phyloP scores from a whole-genome alignment of 2,888 invertebrate genomes.

The Melangyna quadrimaculata region DNA sequence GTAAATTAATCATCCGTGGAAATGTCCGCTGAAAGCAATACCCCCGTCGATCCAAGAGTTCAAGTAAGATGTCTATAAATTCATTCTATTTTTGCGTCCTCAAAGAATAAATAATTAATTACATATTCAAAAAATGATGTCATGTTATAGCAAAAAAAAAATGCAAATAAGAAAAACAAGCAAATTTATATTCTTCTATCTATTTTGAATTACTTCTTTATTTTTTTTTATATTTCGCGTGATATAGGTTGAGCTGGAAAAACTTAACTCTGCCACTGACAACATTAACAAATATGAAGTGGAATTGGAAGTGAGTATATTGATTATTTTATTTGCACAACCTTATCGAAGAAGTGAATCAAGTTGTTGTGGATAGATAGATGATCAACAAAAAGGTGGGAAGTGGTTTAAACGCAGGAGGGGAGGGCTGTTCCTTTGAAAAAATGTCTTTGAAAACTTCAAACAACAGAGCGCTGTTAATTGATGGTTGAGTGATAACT shows the following conservation, averaged over 20 bases:
- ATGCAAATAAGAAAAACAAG: constrained; percentile 25
- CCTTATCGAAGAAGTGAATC: background rate
- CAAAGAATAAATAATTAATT: constrained; percentile 9
- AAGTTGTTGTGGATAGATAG: background rate
- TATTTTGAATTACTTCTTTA: too few species aligned
- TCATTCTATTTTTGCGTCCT: constrained; percentile 34
- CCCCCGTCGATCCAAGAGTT: constrained; percentile 89
- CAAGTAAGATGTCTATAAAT: constrained; percentile 83
- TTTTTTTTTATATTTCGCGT: constrained; percentile 7
- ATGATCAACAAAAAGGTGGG: background rate
- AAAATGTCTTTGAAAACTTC: background rate
- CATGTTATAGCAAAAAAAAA: constrained; percentile 21
- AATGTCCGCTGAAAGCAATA: constrained; percentile 83
- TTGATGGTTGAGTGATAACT: background rate
- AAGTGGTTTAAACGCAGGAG: background rate
- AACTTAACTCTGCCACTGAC: constrained; percentile 94
- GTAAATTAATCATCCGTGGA: constrained; percentile 47
- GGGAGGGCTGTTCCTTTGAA: background rate
- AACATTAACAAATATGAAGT: constrained; percentile 95
- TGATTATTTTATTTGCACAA: constrained; percentile 71
- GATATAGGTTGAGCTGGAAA: constrained; percentile 90
- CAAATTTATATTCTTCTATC: constrained; percentile 24
- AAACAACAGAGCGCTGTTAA: background rate
- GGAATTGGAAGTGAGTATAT: constrained; percentile 88
- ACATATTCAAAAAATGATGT: constrained; percentile 38